Base-by-base conservation (phyloP, 2,113 vertebrate genomes). In the Toxotes jaculatrix region DNA sequence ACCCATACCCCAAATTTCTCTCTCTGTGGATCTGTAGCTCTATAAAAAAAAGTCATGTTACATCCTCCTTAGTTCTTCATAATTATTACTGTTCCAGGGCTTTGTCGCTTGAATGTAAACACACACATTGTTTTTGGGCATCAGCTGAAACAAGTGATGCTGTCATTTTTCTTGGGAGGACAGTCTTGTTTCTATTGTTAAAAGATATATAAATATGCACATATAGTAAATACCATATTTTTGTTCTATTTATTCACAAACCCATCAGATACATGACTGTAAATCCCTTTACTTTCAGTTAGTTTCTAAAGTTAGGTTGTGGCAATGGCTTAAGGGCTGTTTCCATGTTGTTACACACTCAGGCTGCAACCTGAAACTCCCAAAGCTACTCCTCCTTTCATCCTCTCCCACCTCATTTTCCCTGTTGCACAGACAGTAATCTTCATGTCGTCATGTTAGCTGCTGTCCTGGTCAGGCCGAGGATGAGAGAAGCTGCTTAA, bases 381-480 rank as follows among this genome's bases (percentile, higher is more conserved):
- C 43, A 31, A 38, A 71, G 53, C 77, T 80, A 1, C 73, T 72
- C 71, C 16, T 64, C 38, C 62, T 86, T 81, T 86, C 74, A 81
- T 81, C 84, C 64, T 60, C 36, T 55, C 16, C 72, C 51, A 59
- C 47, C 72, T 70, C 49, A 59, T 88, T 64, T 63, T 68, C 67
- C 34, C 16, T 79, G 61, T 82, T 82, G 75, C 79, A 76, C 75
- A 40, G 65, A 85, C 79, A 64, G 67, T 88, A 83, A 88, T 88
- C 87, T 83, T 82, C 74, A 59, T 88, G 82, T 79, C 61, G 61
- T 79, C 79, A 83, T 74, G 83, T 85, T 66, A 68, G 76, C 79
- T 64, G 79, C 79, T 65, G 67, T 79, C 66, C 67, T 64, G 71
- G 75, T 83, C 76, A 64, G 79, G 11, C 76, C 63, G 79, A 61